Evolutionary conservation across 1,140 invertebrate species (phyloP).

Genomic region (Cotesia vestalis): DNA sequence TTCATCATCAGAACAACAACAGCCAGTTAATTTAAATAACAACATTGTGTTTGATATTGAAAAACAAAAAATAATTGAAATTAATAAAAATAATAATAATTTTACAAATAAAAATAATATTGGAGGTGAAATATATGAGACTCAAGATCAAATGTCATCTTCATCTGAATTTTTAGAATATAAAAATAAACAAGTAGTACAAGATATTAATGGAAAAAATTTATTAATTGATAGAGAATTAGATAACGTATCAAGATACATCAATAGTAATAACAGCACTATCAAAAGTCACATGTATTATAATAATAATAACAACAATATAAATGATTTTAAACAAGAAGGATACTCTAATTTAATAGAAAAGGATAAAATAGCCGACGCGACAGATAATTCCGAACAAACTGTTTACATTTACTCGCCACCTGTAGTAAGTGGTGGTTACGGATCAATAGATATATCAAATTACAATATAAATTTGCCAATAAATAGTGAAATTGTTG

Average conservation of each 20-base stretch:
- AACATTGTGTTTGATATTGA: neutral
- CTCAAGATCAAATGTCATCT: neutral
- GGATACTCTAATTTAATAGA: neutral
- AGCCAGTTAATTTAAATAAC: neutral
- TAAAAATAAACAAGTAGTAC: neutral
- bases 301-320: no score
- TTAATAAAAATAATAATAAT: neutral
- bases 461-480: no score
- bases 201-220: slow-evolving; percentile 7
- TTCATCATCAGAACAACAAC: neutral
- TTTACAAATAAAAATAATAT: slow-evolving; percentile 19
- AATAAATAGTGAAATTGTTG: no score
- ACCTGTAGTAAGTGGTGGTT: neutral
- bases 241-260: no score
- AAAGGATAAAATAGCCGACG: neutral
- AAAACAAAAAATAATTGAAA: slow-evolving; percentile 8
- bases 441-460: slow-evolving; percentile 20
- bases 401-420: slow-evolving; percentile 17
- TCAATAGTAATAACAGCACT: no score
- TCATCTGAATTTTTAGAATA: neutral
- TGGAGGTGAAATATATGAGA: slow-evolving; percentile 2
- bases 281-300: no score
- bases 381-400: neutral
- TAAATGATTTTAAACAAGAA: neutral
- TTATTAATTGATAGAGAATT: neutral